phyloP scores from a whole-genome alignment of 2,113 vertebrate genomes.

The Ammodytes marinus region DNA sequence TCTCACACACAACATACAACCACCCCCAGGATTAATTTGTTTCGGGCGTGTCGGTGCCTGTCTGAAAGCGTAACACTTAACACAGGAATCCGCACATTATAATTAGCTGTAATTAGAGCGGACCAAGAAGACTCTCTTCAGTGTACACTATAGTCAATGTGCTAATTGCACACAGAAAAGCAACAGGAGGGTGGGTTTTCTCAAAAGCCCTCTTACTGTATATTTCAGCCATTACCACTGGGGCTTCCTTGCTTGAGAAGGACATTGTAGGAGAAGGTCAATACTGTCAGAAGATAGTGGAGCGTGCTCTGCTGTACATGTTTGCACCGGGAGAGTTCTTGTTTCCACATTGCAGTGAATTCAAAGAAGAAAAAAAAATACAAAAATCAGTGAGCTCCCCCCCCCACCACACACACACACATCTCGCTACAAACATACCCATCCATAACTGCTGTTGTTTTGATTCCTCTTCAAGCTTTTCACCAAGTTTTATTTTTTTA shows the following conservation, averaged over 20 bases:
- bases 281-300: neutral
- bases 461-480: neutral
- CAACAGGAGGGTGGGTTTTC: neutral
- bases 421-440: neutral
- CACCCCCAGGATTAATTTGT: neutral
- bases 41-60: neutral
- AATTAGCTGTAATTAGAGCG: conserved; percentile 8
- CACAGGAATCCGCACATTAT: neutral
- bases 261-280: conserved; percentile 23
- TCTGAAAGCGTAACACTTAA: neutral
- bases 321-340: neutral
- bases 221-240: conserved; percentile 16
- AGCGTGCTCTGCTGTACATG: neutral
- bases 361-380: neutral
- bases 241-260: neutral
- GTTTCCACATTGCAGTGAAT: neutral
- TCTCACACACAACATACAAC: neutral
- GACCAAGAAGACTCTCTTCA: neutral
- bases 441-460: neutral
- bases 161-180: conserved; percentile 19
- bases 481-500: neutral
- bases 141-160: conserved; percentile 5
- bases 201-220: neutral
- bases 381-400: neutral
- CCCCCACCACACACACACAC: neutral